A percentile compares a stretch with the other conserved stretches of the same genome.
Evolutionary conservation across 2,888 invertebrate genomes (phyloP).

Genomic region (Drepanosiphum platanoidis): DNA sequence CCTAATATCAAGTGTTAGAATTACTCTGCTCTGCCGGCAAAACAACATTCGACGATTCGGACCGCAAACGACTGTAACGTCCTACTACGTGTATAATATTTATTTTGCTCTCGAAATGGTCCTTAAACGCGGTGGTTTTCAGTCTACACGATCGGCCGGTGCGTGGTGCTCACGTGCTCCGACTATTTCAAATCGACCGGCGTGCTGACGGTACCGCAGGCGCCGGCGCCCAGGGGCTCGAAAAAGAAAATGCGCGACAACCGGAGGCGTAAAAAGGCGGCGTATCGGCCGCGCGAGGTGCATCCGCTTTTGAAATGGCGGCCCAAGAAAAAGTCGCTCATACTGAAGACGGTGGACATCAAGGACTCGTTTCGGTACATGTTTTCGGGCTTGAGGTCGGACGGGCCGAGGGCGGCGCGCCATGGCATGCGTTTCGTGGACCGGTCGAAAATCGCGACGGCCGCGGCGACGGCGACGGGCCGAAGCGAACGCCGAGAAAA

Average conservation of each 20-base stretch:
- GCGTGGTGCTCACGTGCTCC: slow-evolving; percentile 78
- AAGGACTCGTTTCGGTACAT: slow-evolving; percentile 25
- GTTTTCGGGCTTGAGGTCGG: background rate
- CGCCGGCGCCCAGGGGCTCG: background rate
- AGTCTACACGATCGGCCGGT: slow-evolving; percentile 68
- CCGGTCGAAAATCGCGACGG: background rate
- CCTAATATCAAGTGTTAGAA: too few species aligned
- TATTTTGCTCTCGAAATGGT: background rate
- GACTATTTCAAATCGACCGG: slow-evolving; percentile 84
- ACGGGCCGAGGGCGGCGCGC: background rate
- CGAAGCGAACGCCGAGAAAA: background rate
- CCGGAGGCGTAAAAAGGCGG: slow-evolving; percentile 14
- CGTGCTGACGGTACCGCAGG: slow-evolving; percentile 68
- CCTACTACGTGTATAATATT: too few species aligned
- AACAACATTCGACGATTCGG: too few species aligned
- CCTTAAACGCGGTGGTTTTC: slow-evolving; percentile 63
- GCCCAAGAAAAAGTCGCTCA: slow-evolving; percentile 28
- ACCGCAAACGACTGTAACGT: too few species aligned
- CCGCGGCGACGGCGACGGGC: background rate
- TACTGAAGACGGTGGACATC: slow-evolving; percentile 33
- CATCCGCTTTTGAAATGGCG: background rate
- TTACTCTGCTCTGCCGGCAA: too few species aligned
- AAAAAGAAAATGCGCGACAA: slow-evolving; percentile 25
- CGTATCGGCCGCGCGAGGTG: background rate
- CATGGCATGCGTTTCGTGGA: slow-evolving; percentile 2